Evolutionary conservation across 2,888 invertebrate species (phyloP).

Genomic region (Luffia ferchaultella): DNA sequence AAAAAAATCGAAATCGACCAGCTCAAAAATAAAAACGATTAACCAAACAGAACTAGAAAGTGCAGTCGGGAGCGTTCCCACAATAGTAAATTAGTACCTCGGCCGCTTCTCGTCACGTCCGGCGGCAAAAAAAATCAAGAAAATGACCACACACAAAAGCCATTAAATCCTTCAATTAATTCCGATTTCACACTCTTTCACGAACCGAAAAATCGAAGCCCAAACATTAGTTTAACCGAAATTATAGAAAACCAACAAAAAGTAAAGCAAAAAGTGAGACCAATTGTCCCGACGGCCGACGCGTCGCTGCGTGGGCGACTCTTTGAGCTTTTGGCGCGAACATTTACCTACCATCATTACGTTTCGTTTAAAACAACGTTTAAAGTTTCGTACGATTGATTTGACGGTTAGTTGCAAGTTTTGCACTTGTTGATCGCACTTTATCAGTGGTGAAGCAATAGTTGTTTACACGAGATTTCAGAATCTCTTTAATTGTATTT

Average conservation of each 20-base stretch:
- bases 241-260: slow-evolving; percentile 61
- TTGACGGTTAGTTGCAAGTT: too few relatives aligned
- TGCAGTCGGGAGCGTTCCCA: slow-evolving; percentile 7
- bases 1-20: slow-evolving; percentile 5
- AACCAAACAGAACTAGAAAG: background rate
- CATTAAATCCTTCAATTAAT: slow-evolving; percentile 58
- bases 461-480: too few relatives aligned
- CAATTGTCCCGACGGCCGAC: slow-evolving; percentile 15
- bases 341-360: too few relatives aligned
- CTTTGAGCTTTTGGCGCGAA: too few relatives aligned
- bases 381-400: too few relatives aligned
- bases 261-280: slow-evolving; percentile 35
- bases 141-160: slow-evolving; percentile 57
- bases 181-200: slow-evolving; percentile 64
- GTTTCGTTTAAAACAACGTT: too few relatives aligned
- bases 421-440: too few relatives aligned
- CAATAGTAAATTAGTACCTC: slow-evolving; percentile 15
- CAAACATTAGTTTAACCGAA: slow-evolving; percentile 65
- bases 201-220: slow-evolving; percentile 65
- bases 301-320: background rate
- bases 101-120: slow-evolving; percentile 4
- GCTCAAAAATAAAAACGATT: slow-evolving; percentile 3
- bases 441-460: too few relatives aligned
- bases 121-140: slow-evolving; percentile 23
- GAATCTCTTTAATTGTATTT: too few relatives aligned